These are phyloP conservation scores for Babylonia areolata DNA, from an alignment of 1,140 invertebrate genomes.

Conservation along the genomic window DNA sequence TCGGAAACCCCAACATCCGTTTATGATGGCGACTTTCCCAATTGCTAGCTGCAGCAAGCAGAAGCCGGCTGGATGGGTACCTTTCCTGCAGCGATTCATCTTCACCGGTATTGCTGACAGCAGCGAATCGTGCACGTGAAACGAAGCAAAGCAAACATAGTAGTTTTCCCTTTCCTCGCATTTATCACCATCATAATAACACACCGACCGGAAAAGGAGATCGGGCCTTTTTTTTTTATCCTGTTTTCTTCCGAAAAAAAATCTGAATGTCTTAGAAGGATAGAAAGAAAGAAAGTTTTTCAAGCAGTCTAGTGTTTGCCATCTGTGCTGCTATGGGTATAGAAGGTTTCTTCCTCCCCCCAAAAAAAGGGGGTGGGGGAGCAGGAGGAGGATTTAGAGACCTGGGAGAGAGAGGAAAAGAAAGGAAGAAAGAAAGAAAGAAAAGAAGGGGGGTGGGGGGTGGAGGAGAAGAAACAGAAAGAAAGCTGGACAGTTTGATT, in stretches of 20 bases:
- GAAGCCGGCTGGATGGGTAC: neutral
- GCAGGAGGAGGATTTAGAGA: neutral
- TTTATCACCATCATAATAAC: constrained; percentile 21
- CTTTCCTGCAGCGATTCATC: constrained; percentile 12
- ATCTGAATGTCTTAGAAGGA: no score
- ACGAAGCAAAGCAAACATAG: constrained; percentile 11
- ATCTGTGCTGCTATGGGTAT: neutral
- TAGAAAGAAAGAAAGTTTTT: no score
- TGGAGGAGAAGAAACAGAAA: no score
- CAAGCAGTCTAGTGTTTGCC: neutral
- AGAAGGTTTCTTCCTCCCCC: no score
- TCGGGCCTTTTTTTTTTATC: no score
- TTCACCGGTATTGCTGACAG: neutral
- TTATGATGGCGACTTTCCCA: neutral
- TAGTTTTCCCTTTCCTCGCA: constrained; percentile 22
- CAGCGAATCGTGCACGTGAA: constrained; percentile 5
- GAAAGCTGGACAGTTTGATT: no score
- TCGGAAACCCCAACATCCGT: neutral
- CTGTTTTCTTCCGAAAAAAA: no score
- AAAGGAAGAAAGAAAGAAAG: no score
- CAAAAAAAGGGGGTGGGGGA: neutral
- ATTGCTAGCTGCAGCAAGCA: no score
- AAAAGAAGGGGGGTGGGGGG: no score
- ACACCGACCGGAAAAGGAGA: no score
- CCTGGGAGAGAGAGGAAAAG: neutral